Base-by-base conservation (phyloP, 2,888 invertebrate species). In the Parthenolecanium corni region DNA sequence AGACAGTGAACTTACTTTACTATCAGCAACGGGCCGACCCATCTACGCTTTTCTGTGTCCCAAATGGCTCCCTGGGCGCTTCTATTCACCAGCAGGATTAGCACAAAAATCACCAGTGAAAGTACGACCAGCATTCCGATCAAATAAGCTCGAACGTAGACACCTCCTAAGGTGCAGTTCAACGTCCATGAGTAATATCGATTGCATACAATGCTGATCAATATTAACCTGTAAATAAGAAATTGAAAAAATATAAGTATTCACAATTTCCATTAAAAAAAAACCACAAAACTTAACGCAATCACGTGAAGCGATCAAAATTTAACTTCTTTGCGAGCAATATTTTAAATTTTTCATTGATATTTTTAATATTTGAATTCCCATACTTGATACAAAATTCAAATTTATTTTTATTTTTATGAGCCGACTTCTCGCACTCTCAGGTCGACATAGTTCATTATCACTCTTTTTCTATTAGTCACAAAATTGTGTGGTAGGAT, bases 51-150 rank as follows among this genome's bases (percentile, higher is more conserved):
- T 62, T 81, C 78, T 24, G 82, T 80, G 68, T 89, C 85, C 65
- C 85, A 83, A 69, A 91, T 88, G 65, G 86, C 83, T 25, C 92
- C 92, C 69, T 82, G 79, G 12, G 84, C 82, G 67, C 85, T 85
- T 68, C 84, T 80, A 72, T 82, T 82, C 38, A 85, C 82, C 67
- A 86, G 76, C 24, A 79, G 79, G 47, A 82, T 77, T 66, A 85
- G 74, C 38, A 85, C 76, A 67, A 85, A 72, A 71, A 84, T 79
- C 62, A 84, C 79, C 44, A 79, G 72, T 14, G 79, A 79, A 64
- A 86, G 80, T 66, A 85, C 77, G 9, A 78, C 76, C 71, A 85
- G 74, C 69, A 83, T 82, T 31, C 87, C 88, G 69, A 83, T 79
- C 62, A 88, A 79, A 73, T 86, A 89, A 40, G 81, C 77, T 66